phyloP scores from a whole-genome alignment of 2,797 vertebrate species.

The Sebastes itinus region DNA sequence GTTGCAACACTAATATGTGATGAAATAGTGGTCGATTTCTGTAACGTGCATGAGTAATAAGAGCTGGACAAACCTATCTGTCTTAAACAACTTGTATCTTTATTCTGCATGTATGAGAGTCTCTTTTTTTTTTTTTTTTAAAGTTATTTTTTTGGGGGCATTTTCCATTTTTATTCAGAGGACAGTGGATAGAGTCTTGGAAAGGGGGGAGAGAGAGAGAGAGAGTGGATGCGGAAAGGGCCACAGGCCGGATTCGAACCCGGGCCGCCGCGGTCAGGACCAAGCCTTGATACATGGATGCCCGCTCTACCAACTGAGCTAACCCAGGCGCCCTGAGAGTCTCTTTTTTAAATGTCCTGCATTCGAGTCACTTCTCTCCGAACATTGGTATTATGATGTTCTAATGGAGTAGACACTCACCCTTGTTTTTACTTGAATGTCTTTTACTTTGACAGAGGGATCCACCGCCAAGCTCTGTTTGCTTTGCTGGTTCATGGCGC shows the following conservation, averaged over 20 bases:
- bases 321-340: too few species aligned
- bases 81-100: not conserved
- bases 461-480: constrained; percentile 90
- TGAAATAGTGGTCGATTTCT: not conserved
- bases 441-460: constrained; percentile 89
- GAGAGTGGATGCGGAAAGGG: too few species aligned
- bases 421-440: constrained; percentile 92
- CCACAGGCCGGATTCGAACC: too few species aligned
- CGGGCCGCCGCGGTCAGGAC: too few species aligned
- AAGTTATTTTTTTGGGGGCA: too few species aligned
- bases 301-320: too few species aligned
- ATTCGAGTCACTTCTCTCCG: not conserved
- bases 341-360: not conserved
- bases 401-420: constrained; percentile 69
- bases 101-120: not conserved
- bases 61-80: not conserved
- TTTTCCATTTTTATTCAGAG: too few species aligned
- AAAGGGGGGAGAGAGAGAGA: too few species aligned
- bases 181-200: too few species aligned
- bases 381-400: not conserved
- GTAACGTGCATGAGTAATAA: not conserved
- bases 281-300: too few species aligned
- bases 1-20: not conserved
- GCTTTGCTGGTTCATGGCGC: constrained; percentile 93
- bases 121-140: too few species aligned